Evolutionary conservation across 2,888 invertebrate species (phyloP).

Genomic region (Oscheius sp.): DNA sequence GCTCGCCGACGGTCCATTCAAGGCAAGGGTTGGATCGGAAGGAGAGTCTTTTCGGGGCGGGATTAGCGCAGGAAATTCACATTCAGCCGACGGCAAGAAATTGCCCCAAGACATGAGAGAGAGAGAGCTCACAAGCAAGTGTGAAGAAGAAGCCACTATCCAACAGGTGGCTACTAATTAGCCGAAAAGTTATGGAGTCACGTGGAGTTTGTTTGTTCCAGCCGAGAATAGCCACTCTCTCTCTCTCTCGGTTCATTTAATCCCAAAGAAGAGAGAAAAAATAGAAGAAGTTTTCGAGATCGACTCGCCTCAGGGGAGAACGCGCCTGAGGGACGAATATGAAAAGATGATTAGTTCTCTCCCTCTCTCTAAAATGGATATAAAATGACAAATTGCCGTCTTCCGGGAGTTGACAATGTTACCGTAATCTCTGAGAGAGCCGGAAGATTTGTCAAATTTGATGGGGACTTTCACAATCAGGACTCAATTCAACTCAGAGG

Average conservation of each 20-base stretch:
- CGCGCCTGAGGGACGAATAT: too few relatives aligned
- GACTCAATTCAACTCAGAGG: too few relatives aligned
- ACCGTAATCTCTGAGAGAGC: not conserved
- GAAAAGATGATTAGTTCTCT: too few relatives aligned
- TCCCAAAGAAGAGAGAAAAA: too few relatives aligned
- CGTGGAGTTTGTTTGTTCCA: too few relatives aligned
- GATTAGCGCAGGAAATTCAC: slow-evolving; percentile 24
- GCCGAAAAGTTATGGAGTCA: not conserved
- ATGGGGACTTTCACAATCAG: not conserved
- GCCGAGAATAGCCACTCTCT: not conserved
- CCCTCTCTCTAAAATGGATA: not conserved
- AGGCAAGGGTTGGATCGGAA: not conserved
- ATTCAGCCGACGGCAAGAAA: slow-evolving; percentile 24
- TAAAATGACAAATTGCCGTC: not conserved
- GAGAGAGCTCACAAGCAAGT: not conserved
- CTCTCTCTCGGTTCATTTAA: not conserved
- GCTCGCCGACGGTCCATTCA: slow-evolving; percentile 26
- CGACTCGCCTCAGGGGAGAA: too few relatives aligned
- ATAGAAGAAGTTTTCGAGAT: too few relatives aligned
- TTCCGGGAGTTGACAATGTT: not conserved
- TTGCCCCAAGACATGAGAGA: not conserved
- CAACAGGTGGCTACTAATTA: not conserved
- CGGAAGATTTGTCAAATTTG: not conserved
- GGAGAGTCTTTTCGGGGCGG: slow-evolving; percentile 17
- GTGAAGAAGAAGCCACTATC: not conserved